Evolutionary conservation across 2,888 invertebrate species (phyloP).

Genomic region (Phalera bucephala): DNA sequence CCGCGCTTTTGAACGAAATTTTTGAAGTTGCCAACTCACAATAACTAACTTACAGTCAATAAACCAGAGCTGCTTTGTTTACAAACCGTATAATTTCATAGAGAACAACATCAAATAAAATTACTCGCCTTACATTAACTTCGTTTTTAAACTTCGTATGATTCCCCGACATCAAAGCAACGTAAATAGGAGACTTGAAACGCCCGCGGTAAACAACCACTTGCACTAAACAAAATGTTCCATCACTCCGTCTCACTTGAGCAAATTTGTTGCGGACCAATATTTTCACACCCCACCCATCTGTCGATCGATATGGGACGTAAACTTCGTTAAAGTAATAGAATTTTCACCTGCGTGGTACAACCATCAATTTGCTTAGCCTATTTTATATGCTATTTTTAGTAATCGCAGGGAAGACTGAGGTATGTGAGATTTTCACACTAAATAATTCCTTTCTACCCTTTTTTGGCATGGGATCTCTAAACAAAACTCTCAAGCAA

Average conservation of each 20-base stretch:
- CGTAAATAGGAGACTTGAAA: slow-evolving; percentile 5
- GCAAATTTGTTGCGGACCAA: slow-evolving; percentile 6
- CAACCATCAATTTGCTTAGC: slow-evolving; percentile 1
- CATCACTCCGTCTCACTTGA: slow-evolving; percentile 2
- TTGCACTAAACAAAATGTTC: slow-evolving; percentile 9
- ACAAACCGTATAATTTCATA: background rate
- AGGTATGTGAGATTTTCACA: too few relatives aligned
- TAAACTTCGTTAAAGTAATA: slow-evolving; percentile 26
- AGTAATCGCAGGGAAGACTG: too few relatives aligned
- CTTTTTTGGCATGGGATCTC: too few relatives aligned
- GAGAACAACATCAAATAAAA: background rate
- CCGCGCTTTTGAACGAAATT: too few relatives aligned
- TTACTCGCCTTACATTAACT: slow-evolving; percentile 16
- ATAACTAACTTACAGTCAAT: too few relatives aligned
- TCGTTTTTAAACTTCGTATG: slow-evolving; percentile 13
- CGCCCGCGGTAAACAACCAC: slow-evolving; percentile 9
- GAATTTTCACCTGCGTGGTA: slow-evolving; percentile 16
- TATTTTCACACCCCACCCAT: slow-evolving; percentile 8
- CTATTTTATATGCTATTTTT: too few relatives aligned
- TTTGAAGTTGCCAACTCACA: too few relatives aligned
- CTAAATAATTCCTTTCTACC: too few relatives aligned
- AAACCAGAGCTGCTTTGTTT: too few relatives aligned
- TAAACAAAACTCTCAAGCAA: too few relatives aligned
- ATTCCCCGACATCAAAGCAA: slow-evolving; percentile 13
- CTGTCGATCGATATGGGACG: slow-evolving; percentile 9